Evolutionary conservation across 2,888 invertebrate genomes (phyloP), one percentile per base, ranked within the genome.

Genomic region (Scaptomyza cyrtandrae): DNA sequence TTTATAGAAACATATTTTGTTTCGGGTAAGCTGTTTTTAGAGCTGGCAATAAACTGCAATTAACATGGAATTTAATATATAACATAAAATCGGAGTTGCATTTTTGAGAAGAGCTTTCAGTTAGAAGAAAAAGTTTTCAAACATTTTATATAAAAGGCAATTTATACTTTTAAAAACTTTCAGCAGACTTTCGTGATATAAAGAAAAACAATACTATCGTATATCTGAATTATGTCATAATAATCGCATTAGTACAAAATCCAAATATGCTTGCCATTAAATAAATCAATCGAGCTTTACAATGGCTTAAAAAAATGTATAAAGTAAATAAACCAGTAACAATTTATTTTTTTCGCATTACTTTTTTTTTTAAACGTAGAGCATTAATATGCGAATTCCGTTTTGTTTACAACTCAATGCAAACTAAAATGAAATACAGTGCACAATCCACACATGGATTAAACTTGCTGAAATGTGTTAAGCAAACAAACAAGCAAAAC

Each of bases 381-480:
- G 16, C 16, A 59, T 58, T 58, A 60, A 49, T 64, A 50, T 67
- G 59, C 24, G 41, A 60, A 66, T 50, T 45, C 31, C 41, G 58
- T 35, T 64, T 16, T 55, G 54, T 39, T 55, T 43, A 31, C 55
- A 76, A 50, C 31, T 37, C 45, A 72, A 57, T 54, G 37, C 58
- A 58, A 53, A 43, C 37, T 31, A 11, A 55, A 41, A 37, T 52
- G 33, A 57, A 75, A 56, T 49, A 31, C 49, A 29, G 50, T 44
- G 9, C 39, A 43, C 45, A 50, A 60, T 33, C 53, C 39, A 3
- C 35, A 52, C 39, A 45, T n/a, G 79, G 75, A 78, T 77, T 78
- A 72, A 57, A 73, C 27, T 68, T 77, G 57, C 33, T 61, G 48
- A 70, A 75, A 78, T 64, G 55, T 78, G 35, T n/a, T 19, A 50